phyloP scores from a whole-genome alignment of 2,113 vertebrate species.

The Siphamia tubifer region DNA sequence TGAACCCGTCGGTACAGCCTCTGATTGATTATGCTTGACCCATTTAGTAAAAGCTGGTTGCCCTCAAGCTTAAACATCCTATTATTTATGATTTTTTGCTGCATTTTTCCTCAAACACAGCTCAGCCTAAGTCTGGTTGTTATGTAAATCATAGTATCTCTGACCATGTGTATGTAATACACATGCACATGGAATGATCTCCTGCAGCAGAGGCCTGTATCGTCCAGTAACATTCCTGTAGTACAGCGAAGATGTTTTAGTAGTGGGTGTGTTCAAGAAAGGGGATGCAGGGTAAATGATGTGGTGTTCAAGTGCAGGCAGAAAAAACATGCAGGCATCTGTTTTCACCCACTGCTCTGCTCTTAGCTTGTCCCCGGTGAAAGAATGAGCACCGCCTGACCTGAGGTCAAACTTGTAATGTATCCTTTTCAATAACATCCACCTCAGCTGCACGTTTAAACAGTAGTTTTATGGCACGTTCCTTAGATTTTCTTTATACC shows the following conservation, averaged over 20 bases:
- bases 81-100: neutral
- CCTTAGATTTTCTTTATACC: conserved; percentile 50
- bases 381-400: conserved; percentile 61
- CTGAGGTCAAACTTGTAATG: conserved; percentile 69
- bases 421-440: conserved; percentile 76
- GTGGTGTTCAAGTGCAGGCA: conserved; percentile 31
- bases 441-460: conserved; percentile 56
- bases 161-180: neutral
- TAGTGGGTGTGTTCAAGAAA: conserved; percentile 40
- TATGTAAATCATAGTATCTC: neutral
- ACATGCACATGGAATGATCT: conserved; percentile 10
- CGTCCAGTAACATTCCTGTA: conserved; percentile 62
- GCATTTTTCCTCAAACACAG: neutral
- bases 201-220: conserved; percentile 29
- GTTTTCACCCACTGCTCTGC: conserved; percentile 39
- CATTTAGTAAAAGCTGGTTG: neutral
- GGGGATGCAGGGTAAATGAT: conserved; percentile 37
- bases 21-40: no score
- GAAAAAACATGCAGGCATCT: conserved; percentile 39
- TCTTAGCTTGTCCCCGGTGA: conserved; percentile 35
- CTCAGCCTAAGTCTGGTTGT: neutral
- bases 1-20: no score
- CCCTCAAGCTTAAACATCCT: neutral
- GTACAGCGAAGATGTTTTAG: conserved; percentile 61
- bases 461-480: conserved; percentile 63